Percentiles rank a stretch among this genome's conserved stretches.
Conservation (phyloP, 2,888 invertebrate genomes). For the Dolichopus griseipennis region DNA sequence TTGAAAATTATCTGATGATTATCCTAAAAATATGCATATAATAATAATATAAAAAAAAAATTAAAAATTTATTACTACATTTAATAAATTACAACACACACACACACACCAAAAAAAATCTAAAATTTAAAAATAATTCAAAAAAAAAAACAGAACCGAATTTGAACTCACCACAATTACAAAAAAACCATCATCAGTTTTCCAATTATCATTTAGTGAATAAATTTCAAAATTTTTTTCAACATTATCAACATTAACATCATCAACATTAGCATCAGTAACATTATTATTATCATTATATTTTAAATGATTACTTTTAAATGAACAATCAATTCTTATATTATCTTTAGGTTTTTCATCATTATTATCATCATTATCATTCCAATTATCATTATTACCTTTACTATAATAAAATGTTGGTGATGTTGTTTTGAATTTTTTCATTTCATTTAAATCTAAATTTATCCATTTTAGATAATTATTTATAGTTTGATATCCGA, state of each 20-base stretch:
- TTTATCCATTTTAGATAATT: conserved; percentile 22
- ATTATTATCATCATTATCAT: too few relatives aligned
- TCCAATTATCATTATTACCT: too few relatives aligned
- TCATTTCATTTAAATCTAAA: conserved; percentile 15
- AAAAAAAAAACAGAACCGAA: background rate
- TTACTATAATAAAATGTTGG: too few relatives aligned
- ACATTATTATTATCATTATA: background rate
- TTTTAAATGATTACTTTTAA: too few relatives aligned
- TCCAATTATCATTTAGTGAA: conserved; percentile 24
- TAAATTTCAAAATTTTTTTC: conserved; percentile 19
- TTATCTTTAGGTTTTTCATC: too few relatives aligned
- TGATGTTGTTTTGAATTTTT: too few relatives aligned
- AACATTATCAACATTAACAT: background rate
- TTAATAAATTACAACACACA: too few relatives aligned
- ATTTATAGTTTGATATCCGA: conserved; percentile 22
- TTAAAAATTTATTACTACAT: too few relatives aligned
- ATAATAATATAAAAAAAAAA: background rate
- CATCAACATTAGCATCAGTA: background rate
- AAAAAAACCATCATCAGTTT: conserved; percentile 4
- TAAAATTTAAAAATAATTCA: too few relatives aligned
- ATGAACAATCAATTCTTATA: too few relatives aligned
- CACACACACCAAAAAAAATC: too few relatives aligned
- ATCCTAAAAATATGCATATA: conserved; percentile 9
- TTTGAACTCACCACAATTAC: background rate
- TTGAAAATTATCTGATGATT: conserved; percentile 25